Percentiles rank a stretch among this genome's conserved stretches.
phyloP scores from a whole-genome alignment of 2,797 vertebrate genomes.

The Amblyraja radiata region DNA sequence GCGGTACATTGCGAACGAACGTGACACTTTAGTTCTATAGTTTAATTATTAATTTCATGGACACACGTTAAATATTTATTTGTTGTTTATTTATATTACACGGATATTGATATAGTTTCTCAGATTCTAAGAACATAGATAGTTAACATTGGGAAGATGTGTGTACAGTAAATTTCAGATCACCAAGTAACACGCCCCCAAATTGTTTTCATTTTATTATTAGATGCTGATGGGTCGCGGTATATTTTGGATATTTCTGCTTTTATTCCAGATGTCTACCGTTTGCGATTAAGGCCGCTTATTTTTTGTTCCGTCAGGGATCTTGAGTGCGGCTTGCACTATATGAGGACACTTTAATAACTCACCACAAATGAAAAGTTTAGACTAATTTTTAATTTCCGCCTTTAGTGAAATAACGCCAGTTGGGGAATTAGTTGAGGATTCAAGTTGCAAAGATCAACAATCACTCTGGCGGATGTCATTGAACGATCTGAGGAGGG shows the following conservation, averaged over 20 bases:
- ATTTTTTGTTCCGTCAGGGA: neutral
- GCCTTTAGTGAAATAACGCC: neutral
- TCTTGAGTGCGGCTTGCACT: neutral
- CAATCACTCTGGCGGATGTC: neutral
- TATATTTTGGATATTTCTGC: neutral
- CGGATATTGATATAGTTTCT: neutral
- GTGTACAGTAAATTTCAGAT: neutral
- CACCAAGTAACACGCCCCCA: neutral
- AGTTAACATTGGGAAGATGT: neutral
- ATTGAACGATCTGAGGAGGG: neutral
- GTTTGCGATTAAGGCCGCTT: neutral
- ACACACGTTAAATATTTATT: neutral
- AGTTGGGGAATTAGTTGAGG: conserved; percentile 16
- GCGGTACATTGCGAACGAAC: neutral
- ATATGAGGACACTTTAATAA: neutral
- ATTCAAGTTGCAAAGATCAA: conserved; percentile 1
- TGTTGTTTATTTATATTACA: neutral
- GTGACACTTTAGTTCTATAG: neutral
- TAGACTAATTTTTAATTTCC: conserved; percentile 9
- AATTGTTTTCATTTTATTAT: neutral
- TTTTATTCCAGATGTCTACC: neutral
- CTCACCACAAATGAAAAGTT: neutral
- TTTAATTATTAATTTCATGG: neutral
- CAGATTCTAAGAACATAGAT: neutral
- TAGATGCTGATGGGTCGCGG: neutral